Base-by-base conservation (phyloP, 2,888 invertebrate species). In the Eutolmus rufibarbis region DNA sequence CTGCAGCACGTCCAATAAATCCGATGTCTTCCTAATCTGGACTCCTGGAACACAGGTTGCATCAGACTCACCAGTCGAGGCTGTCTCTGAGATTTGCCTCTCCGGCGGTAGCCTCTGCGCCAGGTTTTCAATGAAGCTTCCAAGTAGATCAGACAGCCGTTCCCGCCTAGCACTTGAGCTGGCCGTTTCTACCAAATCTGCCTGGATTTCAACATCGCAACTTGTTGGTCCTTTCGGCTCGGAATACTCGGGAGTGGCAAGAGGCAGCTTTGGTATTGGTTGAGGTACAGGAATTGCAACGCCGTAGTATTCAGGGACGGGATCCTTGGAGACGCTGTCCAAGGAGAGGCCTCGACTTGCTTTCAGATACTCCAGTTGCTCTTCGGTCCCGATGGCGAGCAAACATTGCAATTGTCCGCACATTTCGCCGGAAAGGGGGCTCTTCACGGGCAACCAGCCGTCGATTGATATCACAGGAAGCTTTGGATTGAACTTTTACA, bases 391-490 rank as follows among this genome's bases (percentile, higher is more conserved):
- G 77, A 95, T 92, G 56, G 95, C 95, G 46, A 95, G 91, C 12
- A 95, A 89, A 74, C 94, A 93, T 89, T 94, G 93, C 5, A 94
- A 91, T 90, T 95, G 94, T 0, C 95, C 95, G 87, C 93, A 90
- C 23, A 92, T 90, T 76, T 92, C 90, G 51, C 93, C 93, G 14
- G 92, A 92, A 34, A 92, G 90, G 40, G 93, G 92, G 89, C 93
- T 92, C 2, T 91, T 89, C 85, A 95, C 93, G 9, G 94, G 92
- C 76, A 94, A 93, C 94, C 94, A 95, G 89, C 93, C 94, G 90
- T 95, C 95, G 14, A 94, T 93, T 77, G 94, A 94, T 89, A 95
- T 94, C 12, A 95, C 94, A 31, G 95, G 95, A 89, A 94, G 91
- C 94, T 95, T 91, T 66, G 14, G 56, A 37, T 77, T 19, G 37